phyloP scores from a whole-genome alignment of 1,140 invertebrate species.

The Diorhabda carinulata region DNA sequence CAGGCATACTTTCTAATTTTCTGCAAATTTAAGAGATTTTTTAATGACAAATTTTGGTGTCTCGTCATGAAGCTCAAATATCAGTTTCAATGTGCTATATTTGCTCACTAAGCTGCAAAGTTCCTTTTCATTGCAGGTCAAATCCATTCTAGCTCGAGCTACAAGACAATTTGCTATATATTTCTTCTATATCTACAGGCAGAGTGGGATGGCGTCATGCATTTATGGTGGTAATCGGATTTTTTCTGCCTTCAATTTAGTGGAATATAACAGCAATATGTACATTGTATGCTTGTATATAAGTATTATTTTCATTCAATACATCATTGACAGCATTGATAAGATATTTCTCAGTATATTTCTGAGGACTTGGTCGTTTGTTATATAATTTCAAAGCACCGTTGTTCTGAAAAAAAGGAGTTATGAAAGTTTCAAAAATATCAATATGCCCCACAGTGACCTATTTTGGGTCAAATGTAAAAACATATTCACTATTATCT shows the following conservation, averaged over 20 bases:
- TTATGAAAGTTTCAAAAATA: too few species aligned
- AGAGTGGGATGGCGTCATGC: not conserved
- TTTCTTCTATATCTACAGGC: slow-evolving; percentile 5
- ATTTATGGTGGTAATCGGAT: not conserved
- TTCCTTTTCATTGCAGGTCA: slow-evolving; percentile 20
- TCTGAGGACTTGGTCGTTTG: too few species aligned
- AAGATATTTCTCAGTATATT: too few species aligned
- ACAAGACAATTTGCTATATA: slow-evolving; percentile 23
- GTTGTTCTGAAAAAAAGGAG: not conserved
- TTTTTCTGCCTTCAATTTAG: not conserved
- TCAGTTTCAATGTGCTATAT: slow-evolving; percentile 20
- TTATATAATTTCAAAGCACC: too few species aligned
- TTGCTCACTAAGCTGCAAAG: slow-evolving; percentile 10
- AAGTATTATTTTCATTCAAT: not conserved
- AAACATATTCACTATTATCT: not conserved
- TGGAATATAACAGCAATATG: not conserved
- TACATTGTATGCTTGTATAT: not conserved
- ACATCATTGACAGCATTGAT: not conserved
- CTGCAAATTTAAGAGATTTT: too few species aligned
- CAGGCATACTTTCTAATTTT: too few species aligned
- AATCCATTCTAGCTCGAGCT: slow-evolving; percentile 18
- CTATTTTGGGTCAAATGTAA: too few species aligned
- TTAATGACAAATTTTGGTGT: slow-evolving; percentile 7
- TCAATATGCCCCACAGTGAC: too few species aligned
- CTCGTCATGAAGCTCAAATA: slow-evolving; percentile 2